Evolutionary conservation across 2,113 vertebrate genomes (phyloP).

Genomic region (Garra rufa): DNA sequence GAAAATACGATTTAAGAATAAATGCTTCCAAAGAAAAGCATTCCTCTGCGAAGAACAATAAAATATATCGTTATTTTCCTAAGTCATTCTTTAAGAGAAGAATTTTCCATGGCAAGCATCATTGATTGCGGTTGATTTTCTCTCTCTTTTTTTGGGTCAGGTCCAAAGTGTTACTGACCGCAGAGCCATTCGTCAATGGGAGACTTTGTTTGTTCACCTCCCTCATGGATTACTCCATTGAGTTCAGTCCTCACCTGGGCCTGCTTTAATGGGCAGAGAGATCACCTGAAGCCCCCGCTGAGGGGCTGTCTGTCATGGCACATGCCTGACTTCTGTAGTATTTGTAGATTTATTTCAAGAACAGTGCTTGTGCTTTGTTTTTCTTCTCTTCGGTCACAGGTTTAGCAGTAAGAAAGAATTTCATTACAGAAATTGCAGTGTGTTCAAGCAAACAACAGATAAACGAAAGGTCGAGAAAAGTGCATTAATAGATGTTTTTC

Average conservation of each 20-base stretch:
- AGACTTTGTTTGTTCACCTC: constrained; percentile 52
- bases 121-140: constrained; percentile 51
- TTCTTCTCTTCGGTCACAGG: neutral
- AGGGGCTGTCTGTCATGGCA: constrained; percentile 32
- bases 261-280: constrained; percentile 20
- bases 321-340: constrained; percentile 27
- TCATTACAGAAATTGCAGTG: neutral
- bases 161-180: constrained; percentile 58
- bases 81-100: constrained; percentile 40
- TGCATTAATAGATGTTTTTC: neutral
- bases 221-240: constrained; percentile 23
- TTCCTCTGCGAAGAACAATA: constrained; percentile 51
- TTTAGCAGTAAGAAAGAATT: neutral
- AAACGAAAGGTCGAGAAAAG: neutral
- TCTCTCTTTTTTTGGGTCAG: constrained; percentile 43
- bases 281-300: constrained; percentile 8
- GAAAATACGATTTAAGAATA: constrained; percentile 49
- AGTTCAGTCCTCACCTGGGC: constrained; percentile 46
- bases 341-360: constrained; percentile 26
- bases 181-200: constrained; percentile 50
- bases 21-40: constrained; percentile 55
- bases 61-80: constrained; percentile 50
- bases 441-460: neutral
- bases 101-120: constrained; percentile 50
- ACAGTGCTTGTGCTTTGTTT: neutral